Base-by-base conservation (phyloP, 2,113 vertebrate genomes). In the Eulacestoma nigropectus region DNA sequence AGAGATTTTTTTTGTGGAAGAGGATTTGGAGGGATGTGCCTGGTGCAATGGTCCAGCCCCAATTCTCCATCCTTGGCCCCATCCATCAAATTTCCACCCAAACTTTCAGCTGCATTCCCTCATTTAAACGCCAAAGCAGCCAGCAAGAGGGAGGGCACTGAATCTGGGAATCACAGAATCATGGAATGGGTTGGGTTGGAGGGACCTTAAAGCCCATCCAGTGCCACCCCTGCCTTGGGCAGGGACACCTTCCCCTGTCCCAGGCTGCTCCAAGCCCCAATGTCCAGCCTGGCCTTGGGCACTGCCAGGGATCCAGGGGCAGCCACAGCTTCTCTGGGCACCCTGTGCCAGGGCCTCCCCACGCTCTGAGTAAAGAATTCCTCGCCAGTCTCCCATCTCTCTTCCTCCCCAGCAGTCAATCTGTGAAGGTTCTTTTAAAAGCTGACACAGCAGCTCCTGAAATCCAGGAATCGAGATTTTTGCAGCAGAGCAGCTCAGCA, bases 331-430 rank as follows among this genome's bases (percentile, higher is more conserved):
- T 6, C 75, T 72, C 85, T 72, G 75, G 30, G 41, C 75, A 80
- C 21, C 75, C 75, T 87, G 49, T 49, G 67, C 67, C 85, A 80
- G 67, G 56, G 6, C 32, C 42, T 73, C 0, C 3, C 2, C 50
- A 42, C 12, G 32, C 59, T 57, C 35, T 0, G 2, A 37, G 42
- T 0, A 3, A 42, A 33, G 1, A 50, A 80, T 65, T 65, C 22
- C 50, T 50, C 13, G 37, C 32, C 42, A 16, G 7, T 12, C 4
- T 88, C 18, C 13, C 32, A 57, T 17, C 16, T 74, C 32, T 56
- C 8, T 16, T 72, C 52, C n/a, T 86, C 22, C 33, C 8, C 8
- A 4, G n/a, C 68, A 63, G 37, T 23, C 1, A 0, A 29, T 64
- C 47, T 44, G 29, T 76, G 67, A 67, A 25, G 27, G 11, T 57